These are phyloP conservation scores for Zaprionus kolodkinae DNA, from an alignment of 1,140 invertebrate species.

Conservation along the genomic window DNA sequence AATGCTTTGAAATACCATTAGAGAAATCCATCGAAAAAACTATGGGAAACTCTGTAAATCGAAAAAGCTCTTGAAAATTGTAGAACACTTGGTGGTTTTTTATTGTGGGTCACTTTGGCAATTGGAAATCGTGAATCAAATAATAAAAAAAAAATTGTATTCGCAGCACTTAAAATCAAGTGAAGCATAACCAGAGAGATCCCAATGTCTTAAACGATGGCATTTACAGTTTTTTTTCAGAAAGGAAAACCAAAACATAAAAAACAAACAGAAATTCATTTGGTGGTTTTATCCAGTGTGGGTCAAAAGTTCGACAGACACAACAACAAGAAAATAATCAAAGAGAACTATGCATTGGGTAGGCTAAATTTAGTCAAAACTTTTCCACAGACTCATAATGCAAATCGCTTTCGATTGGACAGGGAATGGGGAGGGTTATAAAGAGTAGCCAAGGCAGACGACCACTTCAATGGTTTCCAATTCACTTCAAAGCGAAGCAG, in stretches of 20 bases:
- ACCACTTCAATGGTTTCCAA: slow-evolving; percentile 74
- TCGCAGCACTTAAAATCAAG: slow-evolving; percentile 6
- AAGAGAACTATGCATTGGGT: slow-evolving; percentile 31
- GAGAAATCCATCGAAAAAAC: slow-evolving; percentile 24
- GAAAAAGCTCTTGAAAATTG: slow-evolving; percentile 19
- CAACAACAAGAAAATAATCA: slow-evolving; percentile 20
- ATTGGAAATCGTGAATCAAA: slow-evolving; percentile 16
- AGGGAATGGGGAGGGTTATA: neutral
- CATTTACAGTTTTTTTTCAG: slow-evolving; percentile 2
- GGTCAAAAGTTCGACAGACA: slow-evolving; percentile 67
- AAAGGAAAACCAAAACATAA: slow-evolving; percentile 8
- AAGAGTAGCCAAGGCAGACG: slow-evolving; percentile 41
- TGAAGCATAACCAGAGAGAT: slow-evolving; percentile 1
- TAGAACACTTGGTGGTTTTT: slow-evolving; percentile 25
- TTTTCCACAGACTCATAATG: slow-evolving; percentile 57
- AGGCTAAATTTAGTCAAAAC: slow-evolving; percentile 72
- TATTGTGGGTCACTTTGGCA: slow-evolving; percentile 24
- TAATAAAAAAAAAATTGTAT: neutral
- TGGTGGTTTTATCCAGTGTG: slow-evolving; percentile 39
- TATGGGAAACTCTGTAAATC: slow-evolving; percentile 1
- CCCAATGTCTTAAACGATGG: neutral
- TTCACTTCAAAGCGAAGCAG: slow-evolving; percentile 68
- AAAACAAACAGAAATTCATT: slow-evolving; percentile 24
- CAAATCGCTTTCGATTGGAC: slow-evolving; percentile 48
- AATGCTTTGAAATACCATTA: neutral